phyloP scores from a whole-genome alignment of 2,888 invertebrate species.

The Macaria notata region DNA sequence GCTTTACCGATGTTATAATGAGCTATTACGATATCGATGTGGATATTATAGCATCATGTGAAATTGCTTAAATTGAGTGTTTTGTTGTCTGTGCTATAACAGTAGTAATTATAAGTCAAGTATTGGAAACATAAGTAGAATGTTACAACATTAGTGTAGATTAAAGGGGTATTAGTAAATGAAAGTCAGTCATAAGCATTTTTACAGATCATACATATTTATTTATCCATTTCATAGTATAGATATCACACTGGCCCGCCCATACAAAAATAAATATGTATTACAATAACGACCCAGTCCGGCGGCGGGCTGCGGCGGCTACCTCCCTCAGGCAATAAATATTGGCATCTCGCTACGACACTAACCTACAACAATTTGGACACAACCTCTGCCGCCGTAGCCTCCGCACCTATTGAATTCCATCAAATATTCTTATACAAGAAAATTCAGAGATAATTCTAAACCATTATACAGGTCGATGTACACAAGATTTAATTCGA shows the following conservation, averaged over 20 bases:
- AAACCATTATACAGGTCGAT: constrained; percentile 81
- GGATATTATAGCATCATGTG: too few relatives aligned
- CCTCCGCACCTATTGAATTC: constrained; percentile 60
- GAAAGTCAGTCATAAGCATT: constrained; percentile 65
- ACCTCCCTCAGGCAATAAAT: constrained; percentile 58
- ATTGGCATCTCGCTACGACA: constrained; percentile 66
- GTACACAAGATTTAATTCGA: constrained; percentile 74
- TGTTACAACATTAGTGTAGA: too few relatives aligned
- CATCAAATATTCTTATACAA: constrained; percentile 69
- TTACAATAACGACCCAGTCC: constrained; percentile 76
- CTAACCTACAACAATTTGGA: constrained; percentile 75
- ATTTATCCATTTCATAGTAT: constrained; percentile 81
- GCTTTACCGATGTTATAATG: too few relatives aligned
- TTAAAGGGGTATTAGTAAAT: constrained; percentile 37
- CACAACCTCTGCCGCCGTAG: constrained; percentile 65
- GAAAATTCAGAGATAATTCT: constrained; percentile 73
- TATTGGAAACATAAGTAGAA: too few relatives aligned
- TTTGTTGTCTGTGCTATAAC: too few relatives aligned
- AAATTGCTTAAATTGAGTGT: too few relatives aligned
- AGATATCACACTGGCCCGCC: constrained; percentile 83
- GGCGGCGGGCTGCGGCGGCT: constrained; percentile 58
- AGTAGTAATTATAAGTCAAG: too few relatives aligned
- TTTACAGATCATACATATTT: constrained; percentile 83
- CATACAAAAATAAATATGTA: constrained; percentile 82
- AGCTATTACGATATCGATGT: too few relatives aligned